A percentile compares a stretch with the other conserved stretches of the same genome.
Conservation (phyloP, 1,140 invertebrate species). For the Panagrolaimus sp. region DNA sequence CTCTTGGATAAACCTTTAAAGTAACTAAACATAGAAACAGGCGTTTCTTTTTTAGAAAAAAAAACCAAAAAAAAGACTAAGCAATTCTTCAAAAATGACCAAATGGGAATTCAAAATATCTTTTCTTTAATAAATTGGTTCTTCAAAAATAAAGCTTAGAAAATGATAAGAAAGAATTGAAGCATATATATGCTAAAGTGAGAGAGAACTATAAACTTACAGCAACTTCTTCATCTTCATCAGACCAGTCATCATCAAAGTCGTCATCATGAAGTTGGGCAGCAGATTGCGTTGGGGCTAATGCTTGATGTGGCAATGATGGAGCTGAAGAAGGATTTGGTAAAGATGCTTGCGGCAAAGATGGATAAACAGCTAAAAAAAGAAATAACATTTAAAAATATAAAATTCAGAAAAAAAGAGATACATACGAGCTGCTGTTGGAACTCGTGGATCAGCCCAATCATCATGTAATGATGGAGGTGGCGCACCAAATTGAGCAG, state of each 20-base stretch:
- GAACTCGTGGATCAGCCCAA: constrained; percentile 28
- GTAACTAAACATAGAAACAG: neutral
- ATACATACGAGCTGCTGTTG: constrained; percentile 22
- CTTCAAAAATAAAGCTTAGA: no score
- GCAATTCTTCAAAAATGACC: neutral
- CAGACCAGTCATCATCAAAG: constrained; percentile 58
- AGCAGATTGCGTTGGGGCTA: constrained; percentile 5
- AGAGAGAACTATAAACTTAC: constrained; percentile 29
- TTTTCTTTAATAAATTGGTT: no score
- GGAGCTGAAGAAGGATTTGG: constrained; percentile 12
- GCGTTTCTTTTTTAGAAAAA: neutral
- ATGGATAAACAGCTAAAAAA: constrained; percentile 5
- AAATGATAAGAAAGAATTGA: neutral
- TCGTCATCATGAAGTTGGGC: constrained; percentile 41
- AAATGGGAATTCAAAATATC: neutral
- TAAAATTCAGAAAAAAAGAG: constrained; percentile 8
- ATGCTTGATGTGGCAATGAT: constrained; percentile 19
- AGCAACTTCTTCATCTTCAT: constrained; percentile 53
- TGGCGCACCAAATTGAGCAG: constrained; percentile 23
- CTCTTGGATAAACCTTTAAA: neutral
- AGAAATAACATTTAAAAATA: neutral
- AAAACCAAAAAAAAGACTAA: neutral
- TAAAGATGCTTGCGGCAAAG: neutral
- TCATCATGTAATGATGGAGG: constrained; percentile 24
- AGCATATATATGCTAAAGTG: neutral